Evolutionary conservation across 2,888 invertebrate species (phyloP), one percentile per base, ranked within the genome.

Genomic region (Tetranychus piercei): DNA sequence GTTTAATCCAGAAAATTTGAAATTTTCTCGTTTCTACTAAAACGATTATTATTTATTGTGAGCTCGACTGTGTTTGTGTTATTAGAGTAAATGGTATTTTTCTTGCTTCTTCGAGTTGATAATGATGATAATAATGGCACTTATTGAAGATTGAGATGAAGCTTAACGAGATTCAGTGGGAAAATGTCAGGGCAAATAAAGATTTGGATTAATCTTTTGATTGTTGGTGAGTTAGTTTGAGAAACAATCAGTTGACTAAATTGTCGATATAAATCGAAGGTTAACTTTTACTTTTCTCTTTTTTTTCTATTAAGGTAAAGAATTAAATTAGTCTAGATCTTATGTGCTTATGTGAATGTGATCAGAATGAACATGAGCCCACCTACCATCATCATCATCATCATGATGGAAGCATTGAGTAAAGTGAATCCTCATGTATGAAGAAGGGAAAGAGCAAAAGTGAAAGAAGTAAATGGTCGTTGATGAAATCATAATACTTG

Each of bases 191-290:
- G 55, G 15, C 15, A 15, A 55, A 55, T 55, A 55, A 55, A 55
- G 55, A 55, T 55, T 55, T 55, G 55, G 55, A 55, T 55, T 55
- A 55, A 55, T 55, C 55, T 55, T 55, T 55, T 55, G 55, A 55
- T 55, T 55, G 55, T 55, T 55, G 9, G 15, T 8, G 11, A 55
- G 15, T 45, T 45, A 45, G 9, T 15, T 15, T 15, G 55, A 34
- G 34, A 34, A 55, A 55, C 55, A 55, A 15, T 55, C 55, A 55
- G 55, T 55, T 55, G 55, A 55, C 55, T 55, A 55, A 55, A 55
- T 55, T 55, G 55, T 55, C 15, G 55, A 55, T 55, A 34, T 34
- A 34, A 34, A 55, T 55, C 15, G 55, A 55, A 55, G 55, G 15
- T 5, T 55, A 15, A 55, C 55, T 55, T 55, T 55, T 55, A 55